These are phyloP conservation scores for Junonia oenone DNA, from an alignment of 2,888 invertebrate genomes.

Conservation along the genomic window DNA sequence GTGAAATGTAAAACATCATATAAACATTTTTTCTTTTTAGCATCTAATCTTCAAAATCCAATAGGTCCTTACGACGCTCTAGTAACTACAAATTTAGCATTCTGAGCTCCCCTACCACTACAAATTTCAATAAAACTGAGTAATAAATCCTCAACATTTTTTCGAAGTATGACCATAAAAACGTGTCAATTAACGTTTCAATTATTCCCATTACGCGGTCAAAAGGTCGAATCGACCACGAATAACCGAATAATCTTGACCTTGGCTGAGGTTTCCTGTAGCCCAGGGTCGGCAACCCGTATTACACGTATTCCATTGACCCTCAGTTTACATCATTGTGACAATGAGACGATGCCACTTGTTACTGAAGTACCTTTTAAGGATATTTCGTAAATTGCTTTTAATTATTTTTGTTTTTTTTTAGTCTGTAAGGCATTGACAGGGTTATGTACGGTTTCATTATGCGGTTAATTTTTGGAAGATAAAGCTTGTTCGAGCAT, in stretches of 20 bases:
- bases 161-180: no score
- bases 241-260: not conserved
- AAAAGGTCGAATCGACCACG: not conserved
- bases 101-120: no score
- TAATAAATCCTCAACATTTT: no score
- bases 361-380: not conserved
- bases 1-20: no score
- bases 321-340: not conserved
- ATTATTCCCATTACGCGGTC: not conserved
- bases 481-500: no score
- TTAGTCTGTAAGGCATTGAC: not conserved
- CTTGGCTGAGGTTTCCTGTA: not conserved
- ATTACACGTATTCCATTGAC: not conserved
- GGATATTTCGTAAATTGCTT: not conserved
- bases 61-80: no score
- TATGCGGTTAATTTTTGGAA: not conserved
- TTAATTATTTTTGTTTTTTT: conserved; percentile 1
- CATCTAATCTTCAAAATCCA: no score
- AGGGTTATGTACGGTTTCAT: no score
- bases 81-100: no score
- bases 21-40: no score
- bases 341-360: not conserved
- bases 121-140: no score
- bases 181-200: not conserved
- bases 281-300: not conserved